Base-by-base conservation (phyloP, 2,888 invertebrate species). In the Standfussiana lucernea region DNA sequence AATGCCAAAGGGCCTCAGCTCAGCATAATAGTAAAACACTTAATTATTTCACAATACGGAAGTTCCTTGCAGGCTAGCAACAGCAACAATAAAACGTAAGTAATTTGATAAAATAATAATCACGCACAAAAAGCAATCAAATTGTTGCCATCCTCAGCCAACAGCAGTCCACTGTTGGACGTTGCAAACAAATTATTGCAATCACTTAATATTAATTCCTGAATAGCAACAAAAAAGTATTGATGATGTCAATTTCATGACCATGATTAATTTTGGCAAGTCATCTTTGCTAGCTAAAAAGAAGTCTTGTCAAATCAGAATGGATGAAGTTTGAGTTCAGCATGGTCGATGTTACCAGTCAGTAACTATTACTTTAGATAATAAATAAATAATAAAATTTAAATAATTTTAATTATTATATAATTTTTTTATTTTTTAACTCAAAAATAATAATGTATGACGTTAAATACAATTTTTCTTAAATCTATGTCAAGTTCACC, bases 201-300 rank as follows among this genome's bases (percentile, higher is more conserved):
- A n/a, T 15, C 35, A 64, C 21, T 32, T 21, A 4, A 32, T 5
- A 56, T 69, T 65, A 40, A 67, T 80, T 79, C 32, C 10, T 68
- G 18, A 47, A 64, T 15, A 15, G 37, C 28, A 66, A 50, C 24
- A 79, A 80, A 24, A 73, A 78, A 72, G 24, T 47, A 61, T 74
- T 61, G 35, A 65, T 40, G n/a, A 32, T n/a, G 24, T 61, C 18
- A 28, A n/a, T 53, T 18, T 8, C 18, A n/a, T 10, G 56, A n/a
- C 50, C 28, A 13, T 28, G 8, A 28, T 37, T n/a, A 61, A n/a
- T n/a, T 64, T 56, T 28, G 15, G 32, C 69, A 53, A 72, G 35
- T 79, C 64, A 47, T 56, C 21, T 28, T 42, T 24, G 35, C 21
- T 50, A 35, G 45, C 28, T n/a, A 10, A 50, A 62, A 21, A 61